phyloP scores from a whole-genome alignment of 1,140 invertebrate species.

The Formica exsecta region DNA sequence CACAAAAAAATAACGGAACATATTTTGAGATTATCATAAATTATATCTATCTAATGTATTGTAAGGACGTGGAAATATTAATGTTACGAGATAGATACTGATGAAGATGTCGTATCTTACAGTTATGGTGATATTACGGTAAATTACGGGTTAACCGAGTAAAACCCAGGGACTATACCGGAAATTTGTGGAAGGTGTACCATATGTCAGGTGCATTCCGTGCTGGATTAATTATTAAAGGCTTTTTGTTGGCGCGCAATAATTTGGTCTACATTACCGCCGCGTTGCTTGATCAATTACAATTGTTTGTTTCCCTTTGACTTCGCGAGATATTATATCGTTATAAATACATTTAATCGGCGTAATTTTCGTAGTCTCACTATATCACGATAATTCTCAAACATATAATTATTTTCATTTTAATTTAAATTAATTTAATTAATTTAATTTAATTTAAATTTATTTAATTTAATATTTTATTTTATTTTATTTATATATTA shows the following conservation, averaged over 20 bases:
- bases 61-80: neutral
- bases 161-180: constrained; percentile 29
- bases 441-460: too few relatives aligned
- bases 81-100: constrained; percentile 22
- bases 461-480: too few relatives aligned
- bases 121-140: constrained; percentile 39
- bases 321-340: neutral
- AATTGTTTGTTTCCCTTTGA: constrained; percentile 15
- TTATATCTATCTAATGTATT: neutral
- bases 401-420: too few relatives aligned
- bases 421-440: too few relatives aligned
- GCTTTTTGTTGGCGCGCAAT: constrained; percentile 18
- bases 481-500: too few relatives aligned
- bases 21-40: constrained; percentile 3
- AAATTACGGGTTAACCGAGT: constrained; percentile 43
- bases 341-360: constrained; percentile 22
- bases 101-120: constrained; percentile 38
- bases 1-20: too few relatives aligned
- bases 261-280: constrained; percentile 19
- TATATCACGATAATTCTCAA: neutral
- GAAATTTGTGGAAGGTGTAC: constrained; percentile 56
- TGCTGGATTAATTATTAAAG: constrained; percentile 58
- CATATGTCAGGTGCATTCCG: constrained; percentile 44
- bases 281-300: constrained; percentile 38
- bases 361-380: neutral